A percentile compares a stretch with the other conserved stretches of the same genome.
phyloP scores from a whole-genome alignment of 2,888 invertebrate species.

The Stenoptilia bipunctidactyla region DNA sequence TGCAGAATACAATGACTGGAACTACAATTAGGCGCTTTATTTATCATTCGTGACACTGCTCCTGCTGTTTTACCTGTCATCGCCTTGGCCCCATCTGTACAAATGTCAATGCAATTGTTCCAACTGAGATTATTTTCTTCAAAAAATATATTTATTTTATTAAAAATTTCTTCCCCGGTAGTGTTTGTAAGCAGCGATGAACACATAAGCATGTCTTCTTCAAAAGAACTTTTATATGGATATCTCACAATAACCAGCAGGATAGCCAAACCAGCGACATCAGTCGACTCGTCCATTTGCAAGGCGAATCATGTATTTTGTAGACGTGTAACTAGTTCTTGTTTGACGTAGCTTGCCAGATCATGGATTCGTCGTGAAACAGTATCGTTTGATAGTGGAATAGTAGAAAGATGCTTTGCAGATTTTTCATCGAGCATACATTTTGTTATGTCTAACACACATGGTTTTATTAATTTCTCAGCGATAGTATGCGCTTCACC shows the following conservation, averaged over 20 bases:
- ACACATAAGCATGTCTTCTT: conserved; percentile 23
- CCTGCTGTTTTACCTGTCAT: conserved; percentile 19
- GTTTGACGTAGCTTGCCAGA: conserved; percentile 22
- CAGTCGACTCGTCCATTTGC: conserved; percentile 24
- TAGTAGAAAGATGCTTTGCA: conserved; percentile 23
- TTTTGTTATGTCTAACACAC: conserved; percentile 21
- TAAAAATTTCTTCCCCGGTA: conserved; percentile 19
- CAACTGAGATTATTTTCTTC: conserved; percentile 16
- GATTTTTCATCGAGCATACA: conserved; percentile 24
- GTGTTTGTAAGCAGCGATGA: conserved; percentile 19
- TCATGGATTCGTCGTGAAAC: conserved; percentile 24
- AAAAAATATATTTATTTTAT: conserved; percentile 19
- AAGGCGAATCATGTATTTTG: conserved; percentile 18
- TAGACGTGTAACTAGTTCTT: conserved; percentile 22
- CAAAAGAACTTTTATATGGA: conserved; percentile 21
- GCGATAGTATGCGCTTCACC: conserved; percentile 23
- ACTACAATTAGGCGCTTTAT: conserved; percentile 21
- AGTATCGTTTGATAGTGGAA: conserved; percentile 27
- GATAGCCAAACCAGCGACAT: conserved; percentile 20
- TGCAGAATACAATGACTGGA: conserved; percentile 19
- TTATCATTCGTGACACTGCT: conserved; percentile 16
- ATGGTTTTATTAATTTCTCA: conserved; percentile 19
- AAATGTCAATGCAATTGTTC: conserved; percentile 15
- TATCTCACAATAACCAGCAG: conserved; percentile 25
- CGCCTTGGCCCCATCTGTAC: conserved; percentile 20